A percentile compares a stretch with the other conserved stretches of the same genome.
These are phyloP conservation scores for Adineta ricciae DNA, from an alignment of 2,888 invertebrate genomes.

Conservation along the genomic window DNA sequence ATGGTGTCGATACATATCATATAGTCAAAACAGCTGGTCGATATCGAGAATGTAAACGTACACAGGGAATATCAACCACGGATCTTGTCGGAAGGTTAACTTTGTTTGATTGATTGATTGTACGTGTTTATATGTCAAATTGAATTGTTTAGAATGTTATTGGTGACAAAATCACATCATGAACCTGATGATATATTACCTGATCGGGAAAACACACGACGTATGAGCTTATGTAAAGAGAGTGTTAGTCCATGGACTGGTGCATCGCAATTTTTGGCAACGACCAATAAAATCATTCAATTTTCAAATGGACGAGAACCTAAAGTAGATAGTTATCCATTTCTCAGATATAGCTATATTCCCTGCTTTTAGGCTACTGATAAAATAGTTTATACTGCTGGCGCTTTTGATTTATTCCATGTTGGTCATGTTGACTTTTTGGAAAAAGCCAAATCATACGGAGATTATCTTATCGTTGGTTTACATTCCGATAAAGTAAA, in stretches of 20 bases:
- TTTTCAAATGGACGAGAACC: conserved; percentile 60
- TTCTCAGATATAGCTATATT: no score
- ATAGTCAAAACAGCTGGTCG: conserved; percentile 59
- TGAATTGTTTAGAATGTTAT: conserved; percentile 59
- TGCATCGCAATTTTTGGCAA: conserved; percentile 90
- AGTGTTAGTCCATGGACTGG: conserved; percentile 91
- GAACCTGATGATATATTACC: conserved; percentile 36
- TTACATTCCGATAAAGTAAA: conserved; percentile 77
- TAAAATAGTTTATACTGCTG: conserved; percentile 72
- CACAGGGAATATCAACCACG: conserved; percentile 93
- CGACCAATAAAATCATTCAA: conserved; percentile 82
- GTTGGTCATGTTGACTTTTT: conserved; percentile 92
- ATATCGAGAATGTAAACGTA: conserved; percentile 77
- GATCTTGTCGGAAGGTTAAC: conserved; percentile 69
- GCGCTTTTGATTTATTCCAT: conserved; percentile 90
- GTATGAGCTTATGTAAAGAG: conserved; percentile 27
- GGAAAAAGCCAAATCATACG: conserved; percentile 73
- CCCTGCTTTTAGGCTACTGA: conserved; percentile 5
- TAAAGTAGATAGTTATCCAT: conserved; percentile 43
- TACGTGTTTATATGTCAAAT: no score
- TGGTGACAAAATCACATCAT: conserved; percentile 47
- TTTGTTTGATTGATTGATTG: conserved; percentile 20
- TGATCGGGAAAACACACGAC: conserved; percentile 25
- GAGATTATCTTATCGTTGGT: conserved; percentile 84
- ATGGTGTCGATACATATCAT: conserved; percentile 87